These are phyloP conservation scores for Lamellibrachia luymesi DNA, from an alignment of 1,140 invertebrate species.

Conservation along the genomic window DNA sequence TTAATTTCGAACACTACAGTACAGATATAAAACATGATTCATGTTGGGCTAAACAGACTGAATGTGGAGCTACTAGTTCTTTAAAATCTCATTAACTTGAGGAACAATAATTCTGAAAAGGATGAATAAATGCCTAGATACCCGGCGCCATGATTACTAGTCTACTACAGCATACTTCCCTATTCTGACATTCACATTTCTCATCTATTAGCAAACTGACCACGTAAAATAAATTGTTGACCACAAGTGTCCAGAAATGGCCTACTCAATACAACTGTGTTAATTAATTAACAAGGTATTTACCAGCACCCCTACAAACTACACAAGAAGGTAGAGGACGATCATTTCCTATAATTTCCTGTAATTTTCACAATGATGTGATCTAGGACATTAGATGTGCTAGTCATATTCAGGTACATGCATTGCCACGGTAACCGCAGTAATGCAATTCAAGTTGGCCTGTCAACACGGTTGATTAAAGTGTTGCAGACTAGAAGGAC, in stretches of 20 bases:
- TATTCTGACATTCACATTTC: not conserved
- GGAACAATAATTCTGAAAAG: not conserved
- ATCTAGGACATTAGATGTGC: not conserved
- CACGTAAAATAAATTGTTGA: not conserved
- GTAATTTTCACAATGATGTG: not conserved
- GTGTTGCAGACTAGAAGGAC: not conserved
- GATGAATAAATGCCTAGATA: not conserved
- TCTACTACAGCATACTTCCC: not conserved
- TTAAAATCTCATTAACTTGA: not conserved
- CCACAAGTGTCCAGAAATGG: not conserved
- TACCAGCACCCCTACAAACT: not conserved
- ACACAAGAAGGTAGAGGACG: not conserved
- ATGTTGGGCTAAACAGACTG: too few relatives aligned
- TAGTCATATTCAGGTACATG: not conserved
- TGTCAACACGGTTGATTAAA: not conserved
- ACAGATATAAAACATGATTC: too few relatives aligned
- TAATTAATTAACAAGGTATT: not conserved
- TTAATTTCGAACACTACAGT: too few relatives aligned
- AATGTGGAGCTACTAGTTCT: too few relatives aligned
- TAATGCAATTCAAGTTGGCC: not conserved
- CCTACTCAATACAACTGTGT: not conserved
- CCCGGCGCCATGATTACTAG: not conserved
- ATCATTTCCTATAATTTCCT: not conserved
- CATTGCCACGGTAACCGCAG: not conserved
- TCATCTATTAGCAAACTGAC: not conserved